Evolutionary conservation across 2,888 invertebrate genomes (phyloP).

Genomic region (Caenorhabditis plicata): DNA sequence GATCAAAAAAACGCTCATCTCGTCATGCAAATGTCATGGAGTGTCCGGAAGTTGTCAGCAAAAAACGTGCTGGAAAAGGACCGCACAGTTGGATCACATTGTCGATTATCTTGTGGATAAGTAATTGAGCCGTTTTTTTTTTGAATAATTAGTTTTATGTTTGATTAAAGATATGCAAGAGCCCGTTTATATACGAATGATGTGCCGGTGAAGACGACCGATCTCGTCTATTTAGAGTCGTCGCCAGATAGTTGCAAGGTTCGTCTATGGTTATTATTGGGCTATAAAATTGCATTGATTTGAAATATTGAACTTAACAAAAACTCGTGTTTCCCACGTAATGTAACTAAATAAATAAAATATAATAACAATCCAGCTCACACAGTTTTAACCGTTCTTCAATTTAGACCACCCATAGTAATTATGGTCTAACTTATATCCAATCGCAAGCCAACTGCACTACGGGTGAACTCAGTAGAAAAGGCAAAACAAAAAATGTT

Average conservation of each 20-base stretch:
- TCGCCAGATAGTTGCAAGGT: slow-evolving; percentile 69
- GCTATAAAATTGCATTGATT: not conserved
- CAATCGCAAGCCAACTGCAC: no score
- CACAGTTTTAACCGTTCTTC: no score
- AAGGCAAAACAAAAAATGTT: no score
- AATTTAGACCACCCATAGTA: no score
- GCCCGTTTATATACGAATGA: slow-evolving; percentile 28
- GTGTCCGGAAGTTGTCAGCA: slow-evolving; percentile 93
- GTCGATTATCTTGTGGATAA: slow-evolving; percentile 82
- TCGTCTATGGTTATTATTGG: not conserved
- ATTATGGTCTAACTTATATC: no score
- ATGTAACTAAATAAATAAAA: no score
- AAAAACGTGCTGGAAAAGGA: slow-evolving; percentile 93
- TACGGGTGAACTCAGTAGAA: no score
- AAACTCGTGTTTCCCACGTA: no score
- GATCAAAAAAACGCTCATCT: slow-evolving; percentile 62
- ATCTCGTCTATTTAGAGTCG: slow-evolving; percentile 41
- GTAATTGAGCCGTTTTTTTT: slow-evolving; percentile 69
- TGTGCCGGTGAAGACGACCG: slow-evolving; percentile 30
- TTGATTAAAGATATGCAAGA: slow-evolving; percentile 22
- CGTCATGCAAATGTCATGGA: slow-evolving; percentile 87
- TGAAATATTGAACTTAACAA: not conserved
- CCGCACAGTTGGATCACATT: slow-evolving; percentile 82
- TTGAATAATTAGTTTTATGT: not conserved
- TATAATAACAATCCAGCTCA: no score